phyloP scores from a whole-genome alignment of 2,113 vertebrate genomes.

The Meriones unguiculatus region DNA sequence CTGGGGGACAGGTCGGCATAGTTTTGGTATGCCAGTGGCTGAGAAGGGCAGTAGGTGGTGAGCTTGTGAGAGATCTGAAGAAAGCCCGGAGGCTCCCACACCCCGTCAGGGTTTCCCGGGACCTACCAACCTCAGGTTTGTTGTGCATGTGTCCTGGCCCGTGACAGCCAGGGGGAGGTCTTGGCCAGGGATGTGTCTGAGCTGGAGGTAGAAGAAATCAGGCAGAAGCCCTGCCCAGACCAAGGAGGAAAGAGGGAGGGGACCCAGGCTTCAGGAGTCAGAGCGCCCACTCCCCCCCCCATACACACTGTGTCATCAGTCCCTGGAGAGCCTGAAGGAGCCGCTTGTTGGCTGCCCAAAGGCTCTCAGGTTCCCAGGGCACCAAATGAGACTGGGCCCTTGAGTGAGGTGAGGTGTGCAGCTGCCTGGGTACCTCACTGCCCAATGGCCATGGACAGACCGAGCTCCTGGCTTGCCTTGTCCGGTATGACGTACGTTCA shows the following conservation, averaged over 20 bases:
- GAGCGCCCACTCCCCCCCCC: not conserved
- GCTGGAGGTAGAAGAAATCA: not conserved
- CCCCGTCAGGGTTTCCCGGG: fast-evolving
- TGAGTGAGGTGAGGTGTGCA: fast-evolving
- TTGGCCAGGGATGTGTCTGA: not conserved
- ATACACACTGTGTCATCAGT: no score
- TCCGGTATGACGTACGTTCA: not conserved
- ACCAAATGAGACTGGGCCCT: not conserved
- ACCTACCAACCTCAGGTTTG: not conserved
- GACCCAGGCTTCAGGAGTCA: not conserved
- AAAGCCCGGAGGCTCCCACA: not conserved
- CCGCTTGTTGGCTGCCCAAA: not conserved
- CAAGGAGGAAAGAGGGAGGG: not conserved
- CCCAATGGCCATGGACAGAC: not conserved
- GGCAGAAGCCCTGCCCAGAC: not conserved
- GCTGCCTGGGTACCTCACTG: not conserved
- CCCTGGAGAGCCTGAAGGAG: not conserved
- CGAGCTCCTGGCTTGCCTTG: not conserved
- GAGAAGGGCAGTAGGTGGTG: not conserved
- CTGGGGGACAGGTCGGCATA: conserved; percentile 55
- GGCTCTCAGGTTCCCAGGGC: not conserved
- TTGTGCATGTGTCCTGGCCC: not conserved
- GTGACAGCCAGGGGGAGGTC: not conserved
- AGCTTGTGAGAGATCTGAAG: not conserved
- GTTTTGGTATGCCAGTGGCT: not conserved